Base-by-base conservation (phyloP, 2,888 invertebrate genomes). In the Pammene fasciana region DNA sequence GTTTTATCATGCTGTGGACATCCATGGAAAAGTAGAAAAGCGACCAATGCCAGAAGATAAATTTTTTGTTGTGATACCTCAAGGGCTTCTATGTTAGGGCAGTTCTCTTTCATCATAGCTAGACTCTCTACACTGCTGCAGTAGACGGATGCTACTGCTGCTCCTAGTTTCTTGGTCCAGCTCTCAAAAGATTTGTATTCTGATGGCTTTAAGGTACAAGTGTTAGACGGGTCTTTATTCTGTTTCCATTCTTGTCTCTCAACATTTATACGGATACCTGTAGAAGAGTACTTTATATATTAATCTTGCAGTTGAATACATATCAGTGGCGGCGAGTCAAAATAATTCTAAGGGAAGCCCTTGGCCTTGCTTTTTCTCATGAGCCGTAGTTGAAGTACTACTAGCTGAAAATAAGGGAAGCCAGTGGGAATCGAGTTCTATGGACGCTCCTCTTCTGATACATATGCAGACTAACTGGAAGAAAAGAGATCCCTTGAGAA, bases 31-130 rank as follows among this genome's bases (percentile, higher is more conserved):
- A n/a, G n/a, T n/a, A n/a, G n/a, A n/a, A n/a, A n/a, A n/a, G n/a
- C n/a, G n/a, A n/a, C n/a, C n/a, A n/a, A 26, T 26, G 26, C 26
- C 26, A 26, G 4, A 26, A 26, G 26, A 26, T 26, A 4, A 26
- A 26, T 1, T 1, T 26, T 26, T 26, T 26, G 26, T 26, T 26
- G 2, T 26, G 4, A 26, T 26, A 59, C 59, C 59, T 45, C 7
- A 34, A 59, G 13, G 14, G 59, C 26, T 45, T 9, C 10, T 45
- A 59, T 10, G 41, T 59, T 46, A 9, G 59, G 59, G 26, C 45
- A 59, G n/a, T 11, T 34, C 13, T 43, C 43, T 5, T 11, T 11
- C 1, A 43, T 43, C 10, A 43, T 43, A 9, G 13, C 43, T 43
- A 26, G 5, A 13, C 11, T 50, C 5, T 50, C 26, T 18, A 16